Evolutionary conservation across 1,140 invertebrate genomes (phyloP), one percentile per base, ranked within the genome.

Genomic region (Dreissena rostriformis): DNA sequence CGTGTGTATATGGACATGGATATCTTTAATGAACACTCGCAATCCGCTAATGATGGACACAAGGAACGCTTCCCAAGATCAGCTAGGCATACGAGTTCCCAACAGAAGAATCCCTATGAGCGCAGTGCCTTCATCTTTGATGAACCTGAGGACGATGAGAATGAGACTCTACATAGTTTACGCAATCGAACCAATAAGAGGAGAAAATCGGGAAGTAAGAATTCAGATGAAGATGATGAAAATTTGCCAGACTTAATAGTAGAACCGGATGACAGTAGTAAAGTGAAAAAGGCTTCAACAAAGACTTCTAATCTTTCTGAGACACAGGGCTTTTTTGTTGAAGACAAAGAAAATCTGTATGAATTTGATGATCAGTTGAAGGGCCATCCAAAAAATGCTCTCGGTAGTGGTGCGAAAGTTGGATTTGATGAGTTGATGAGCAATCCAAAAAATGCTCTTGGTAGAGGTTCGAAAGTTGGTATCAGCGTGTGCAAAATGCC

Each of bases 181-280:
- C 22, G 53, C n/a, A 68, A 52, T 28, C 19, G 4, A 15, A 24
- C 17, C 17, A 51, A 7, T 1, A 39, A 72, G 28, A 22, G 4
- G 1, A 72, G 17, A 72, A 72, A 49, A 51, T 6, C n/a, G 26
- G 24, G 28, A 19, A n/a, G 4, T 14, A 15, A 22, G 28, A 29
- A 61, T 67, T 17, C 29, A 14, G 49, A 53, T 29, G 39, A 52
- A 12, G 14, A 57, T 29, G 29, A 17, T 61, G 70, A 73, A 51
- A 67, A 71, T 14, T 73, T 81, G 29, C 70, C 79, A 19, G 68
- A 72, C 4, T n/a, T 81, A n/a, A 28, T 73, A 1, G 61, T 81
- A 26, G 79, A 81, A 52, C 55, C 17, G n/a, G 29, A 65, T 71
- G 11, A 71, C 52, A 19, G n/a, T n/a, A n/a, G n/a, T n/a, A n/a